Conservation (phyloP, 2,113 vertebrate species). For the Mungos mungo region DNA sequence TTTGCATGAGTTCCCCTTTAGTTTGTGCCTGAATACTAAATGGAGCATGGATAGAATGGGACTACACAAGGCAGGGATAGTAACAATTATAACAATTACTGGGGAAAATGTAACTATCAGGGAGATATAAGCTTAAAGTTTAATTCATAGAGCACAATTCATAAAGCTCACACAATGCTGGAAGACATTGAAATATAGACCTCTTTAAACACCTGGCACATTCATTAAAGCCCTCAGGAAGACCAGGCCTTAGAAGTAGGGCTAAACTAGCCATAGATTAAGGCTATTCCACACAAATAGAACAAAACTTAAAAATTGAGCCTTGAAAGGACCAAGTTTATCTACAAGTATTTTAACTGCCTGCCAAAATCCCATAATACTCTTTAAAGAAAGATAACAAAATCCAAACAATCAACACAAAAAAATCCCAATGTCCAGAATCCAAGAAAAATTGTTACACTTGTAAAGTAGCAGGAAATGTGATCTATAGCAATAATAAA, state of each 20-base stretch:
- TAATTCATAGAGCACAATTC: neutral
- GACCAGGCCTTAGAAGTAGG: neutral
- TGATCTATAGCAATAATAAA: neutral
- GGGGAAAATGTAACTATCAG: neutral
- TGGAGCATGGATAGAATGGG: neutral
- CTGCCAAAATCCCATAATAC: neutral
- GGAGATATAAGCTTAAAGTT: neutral
- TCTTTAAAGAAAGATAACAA: slow-evolving; percentile 21
- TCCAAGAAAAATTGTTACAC: neutral
- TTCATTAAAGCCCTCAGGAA: neutral
- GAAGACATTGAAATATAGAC: neutral
- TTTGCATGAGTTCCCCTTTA: neutral
- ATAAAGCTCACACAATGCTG: neutral
- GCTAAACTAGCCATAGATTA: neutral
- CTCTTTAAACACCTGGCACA: neutral
- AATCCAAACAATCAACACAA: neutral
- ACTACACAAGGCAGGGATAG: neutral
- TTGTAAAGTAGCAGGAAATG: slow-evolving; percentile 31
- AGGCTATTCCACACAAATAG: neutral
- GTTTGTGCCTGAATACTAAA: neutral
- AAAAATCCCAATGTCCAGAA: neutral
- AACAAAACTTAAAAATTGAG: neutral
- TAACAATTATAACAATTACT: neutral
- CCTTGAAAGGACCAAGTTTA: neutral
- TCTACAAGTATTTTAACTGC: slow-evolving; percentile 5